Evolutionary conservation across 2,888 invertebrate species (phyloP), one percentile per base, ranked within the genome.

Genomic region (Julus scanicus): DNA sequence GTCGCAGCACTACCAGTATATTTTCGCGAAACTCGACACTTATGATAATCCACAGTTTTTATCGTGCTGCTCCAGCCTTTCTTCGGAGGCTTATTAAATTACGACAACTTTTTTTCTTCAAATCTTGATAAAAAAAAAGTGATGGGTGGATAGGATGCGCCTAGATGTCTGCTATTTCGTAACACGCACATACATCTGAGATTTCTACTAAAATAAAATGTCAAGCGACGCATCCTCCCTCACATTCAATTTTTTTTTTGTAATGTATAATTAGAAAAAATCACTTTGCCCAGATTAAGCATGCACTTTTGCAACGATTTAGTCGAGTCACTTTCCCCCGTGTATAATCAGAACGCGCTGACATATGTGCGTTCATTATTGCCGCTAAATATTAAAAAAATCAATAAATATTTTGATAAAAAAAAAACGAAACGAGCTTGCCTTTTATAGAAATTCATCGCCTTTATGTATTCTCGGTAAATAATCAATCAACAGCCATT

Each of bases 321-420:
- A 57, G 57, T 17, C 11, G 57, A 57, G 57, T 57, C 57, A 57
- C 57, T 57, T 57, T 57, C 15, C 15, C 15, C 15, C 15, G 15
- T 57, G 15, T 57, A 57, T 57, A 57, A 57, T 57, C 57, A 57
- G 57, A 17, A 57, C 15, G 57, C 57, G 57, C 15, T 57, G 57
- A 57, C 57, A 17, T 57, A 17, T 57, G 57, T 57, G 57, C 57
- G 57, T 57, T 57, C 57, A 15, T 57, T 57, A 57, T 57, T 57
- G 57, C 57, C 57, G 57, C 57, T 57, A 57, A 57, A 57, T 15
- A 57, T 57, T 57, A 57, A 57, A 57, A 57, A 57, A 57, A 57
- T 57, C 57, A 57, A 57, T 57, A 57, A 57, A 57, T 57, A 57
- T 57, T 57, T 57, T 57, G 57, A 57, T 57, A 57, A 57, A 57